phyloP scores from a whole-genome alignment of 2,888 invertebrate genomes.

The Anorthoa munda region DNA sequence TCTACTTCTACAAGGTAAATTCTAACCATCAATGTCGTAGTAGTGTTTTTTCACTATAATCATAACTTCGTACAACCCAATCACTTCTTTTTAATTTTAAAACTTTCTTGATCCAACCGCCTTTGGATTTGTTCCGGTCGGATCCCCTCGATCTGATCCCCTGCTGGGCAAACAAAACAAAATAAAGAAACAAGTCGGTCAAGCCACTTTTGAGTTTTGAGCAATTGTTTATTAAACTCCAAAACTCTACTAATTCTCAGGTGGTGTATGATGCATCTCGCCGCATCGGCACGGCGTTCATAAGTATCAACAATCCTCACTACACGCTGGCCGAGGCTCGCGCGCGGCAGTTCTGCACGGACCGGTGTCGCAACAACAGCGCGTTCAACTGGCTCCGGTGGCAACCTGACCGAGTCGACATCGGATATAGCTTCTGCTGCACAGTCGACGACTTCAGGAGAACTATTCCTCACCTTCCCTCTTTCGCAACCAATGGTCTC shows the following conservation, averaged over 20 bases:
- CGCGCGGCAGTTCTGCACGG: constrained; percentile 87
- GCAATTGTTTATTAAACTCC: not conserved
- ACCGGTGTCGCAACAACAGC: constrained; percentile 89
- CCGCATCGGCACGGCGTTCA: constrained; percentile 90
- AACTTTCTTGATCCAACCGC: no score
- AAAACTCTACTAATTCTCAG: constrained; percentile 68
- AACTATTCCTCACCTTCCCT: constrained; percentile 89
- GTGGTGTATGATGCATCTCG: constrained; percentile 89
- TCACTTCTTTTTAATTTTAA: no score
- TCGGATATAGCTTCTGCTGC: constrained; percentile 92
- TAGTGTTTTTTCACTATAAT: no score
- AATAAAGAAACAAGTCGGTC: no score
- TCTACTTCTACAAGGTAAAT: constrained; percentile 85
- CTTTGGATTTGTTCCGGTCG: no score
- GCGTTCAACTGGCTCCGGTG: constrained; percentile 92
- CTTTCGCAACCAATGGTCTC: constrained; percentile 86
- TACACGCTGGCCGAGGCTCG: constrained; percentile 82
- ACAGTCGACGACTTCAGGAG: constrained; percentile 90
- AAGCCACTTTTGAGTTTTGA: not conserved
- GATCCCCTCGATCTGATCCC: no score
- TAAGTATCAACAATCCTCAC: constrained; percentile 92
- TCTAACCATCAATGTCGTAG: not conserved
- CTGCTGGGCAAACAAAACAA: no score
- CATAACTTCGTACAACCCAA: no score
- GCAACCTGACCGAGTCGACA: constrained; percentile 86